These are phyloP conservation scores for Pteromalus puparum DNA, from an alignment of 1,140 invertebrate genomes.

Conservation along the genomic window DNA sequence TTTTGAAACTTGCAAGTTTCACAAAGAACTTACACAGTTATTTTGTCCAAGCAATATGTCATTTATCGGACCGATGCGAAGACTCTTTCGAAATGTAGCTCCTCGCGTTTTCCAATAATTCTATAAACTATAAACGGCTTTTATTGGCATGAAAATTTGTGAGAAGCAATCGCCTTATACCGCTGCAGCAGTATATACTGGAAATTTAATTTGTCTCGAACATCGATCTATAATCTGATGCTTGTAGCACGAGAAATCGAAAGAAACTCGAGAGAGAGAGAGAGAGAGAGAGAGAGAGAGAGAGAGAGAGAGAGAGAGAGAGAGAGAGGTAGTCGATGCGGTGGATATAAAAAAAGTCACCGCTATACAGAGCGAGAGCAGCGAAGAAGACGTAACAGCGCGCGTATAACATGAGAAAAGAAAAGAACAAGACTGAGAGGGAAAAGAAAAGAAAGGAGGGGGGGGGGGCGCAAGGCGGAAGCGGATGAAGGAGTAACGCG, in stretches of 20 bases:
- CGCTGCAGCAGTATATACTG: neutral
- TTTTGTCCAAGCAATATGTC: neutral
- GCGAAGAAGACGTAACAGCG: conserved; percentile 4
- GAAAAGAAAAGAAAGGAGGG: conserved; percentile 12
- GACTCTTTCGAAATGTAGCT: neutral
- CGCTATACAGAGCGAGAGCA: neutral
- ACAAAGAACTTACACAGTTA: neutral
- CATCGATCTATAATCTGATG: too few species aligned
- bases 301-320: neutral
- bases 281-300: neutral
- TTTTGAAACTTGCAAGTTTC: too few species aligned
- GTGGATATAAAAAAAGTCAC: neutral
- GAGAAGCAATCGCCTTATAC: neutral
- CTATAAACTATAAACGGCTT: neutral
- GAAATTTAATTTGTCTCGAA: neutral
- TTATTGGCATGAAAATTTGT: neutral
- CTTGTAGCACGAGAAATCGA: conserved; percentile 7
- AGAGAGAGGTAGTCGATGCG: neutral
- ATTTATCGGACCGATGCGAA: neutral
- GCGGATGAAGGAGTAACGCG: neutral
- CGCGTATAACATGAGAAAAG: conserved; percentile 5
- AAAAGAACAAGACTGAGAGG: neutral
- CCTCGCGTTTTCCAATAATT: neutral
- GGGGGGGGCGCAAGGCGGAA: neutral
- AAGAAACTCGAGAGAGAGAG: neutral